phyloP scores from a whole-genome alignment of 2,113 vertebrate species.

The Nerophis lumbriciformis region DNA sequence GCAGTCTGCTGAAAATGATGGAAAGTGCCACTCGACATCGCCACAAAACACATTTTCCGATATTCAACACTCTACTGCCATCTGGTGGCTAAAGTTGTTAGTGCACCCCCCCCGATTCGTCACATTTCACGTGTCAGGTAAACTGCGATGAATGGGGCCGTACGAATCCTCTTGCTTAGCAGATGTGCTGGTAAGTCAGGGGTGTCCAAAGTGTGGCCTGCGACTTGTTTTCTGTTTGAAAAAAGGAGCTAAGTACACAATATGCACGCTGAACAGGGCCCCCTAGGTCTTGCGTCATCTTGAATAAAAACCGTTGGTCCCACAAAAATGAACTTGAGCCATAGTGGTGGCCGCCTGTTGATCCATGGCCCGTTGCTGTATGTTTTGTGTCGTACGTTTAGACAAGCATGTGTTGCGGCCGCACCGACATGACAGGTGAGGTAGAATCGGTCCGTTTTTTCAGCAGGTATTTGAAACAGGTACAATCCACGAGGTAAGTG shows the following conservation, averaged over 20 bases:
- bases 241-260: background rate
- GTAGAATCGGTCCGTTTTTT: constrained; percentile 60
- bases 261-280: background rate
- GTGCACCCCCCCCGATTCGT: no score
- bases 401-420: constrained; percentile 27
- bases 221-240: no score
- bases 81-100: no score
- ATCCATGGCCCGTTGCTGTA: constrained; percentile 15
- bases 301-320: constrained; percentile 42
- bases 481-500: constrained; percentile 11
- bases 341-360: constrained; percentile 11
- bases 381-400: constrained; percentile 8
- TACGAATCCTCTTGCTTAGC: no score
- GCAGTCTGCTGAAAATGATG: no score
- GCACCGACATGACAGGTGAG: constrained; percentile 58
- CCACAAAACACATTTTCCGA: no score
- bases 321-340: constrained; percentile 13
- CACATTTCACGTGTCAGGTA: no score
- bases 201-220: no score
- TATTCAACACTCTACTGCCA: no score
- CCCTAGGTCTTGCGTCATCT: constrained; percentile 7
- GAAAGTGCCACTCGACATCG: no score
- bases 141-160: background rate
- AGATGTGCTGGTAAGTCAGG: no score
- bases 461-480: constrained; percentile 22